These are phyloP conservation scores for Gambusia yucatana DNA, from an alignment of 2,797 vertebrate genomes.

Conservation along the genomic window DNA sequence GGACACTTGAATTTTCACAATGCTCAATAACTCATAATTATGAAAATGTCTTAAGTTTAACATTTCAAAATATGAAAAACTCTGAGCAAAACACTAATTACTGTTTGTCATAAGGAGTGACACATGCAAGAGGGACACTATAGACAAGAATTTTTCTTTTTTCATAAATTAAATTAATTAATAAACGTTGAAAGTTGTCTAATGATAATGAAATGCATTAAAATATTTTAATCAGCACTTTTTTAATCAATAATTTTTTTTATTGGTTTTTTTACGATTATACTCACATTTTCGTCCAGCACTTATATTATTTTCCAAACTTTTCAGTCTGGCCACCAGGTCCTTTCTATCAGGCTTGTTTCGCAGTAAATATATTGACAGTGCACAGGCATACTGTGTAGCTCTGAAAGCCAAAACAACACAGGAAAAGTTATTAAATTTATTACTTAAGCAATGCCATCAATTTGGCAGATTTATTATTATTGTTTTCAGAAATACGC, in stretches of 20 bases:
- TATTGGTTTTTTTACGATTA: neutral
- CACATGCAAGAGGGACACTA: neutral
- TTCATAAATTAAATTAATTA: too few species aligned
- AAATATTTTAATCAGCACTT: neutral
- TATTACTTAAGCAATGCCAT: neutral
- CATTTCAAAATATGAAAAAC: neutral
- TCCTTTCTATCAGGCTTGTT: constrained; percentile 80
- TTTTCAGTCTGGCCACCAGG: constrained; percentile 85
- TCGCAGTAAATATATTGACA: constrained; percentile 88
- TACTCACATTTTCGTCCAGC: constrained; percentile 94
- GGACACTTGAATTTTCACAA: neutral
- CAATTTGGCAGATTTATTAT: neutral
- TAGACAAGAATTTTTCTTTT: too few species aligned
- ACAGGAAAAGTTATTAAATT: neutral
- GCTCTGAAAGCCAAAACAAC: constrained; percentile 83
- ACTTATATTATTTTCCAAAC: constrained; percentile 90
- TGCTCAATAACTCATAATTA: neutral
- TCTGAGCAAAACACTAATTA: neutral
- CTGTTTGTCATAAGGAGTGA: neutral
- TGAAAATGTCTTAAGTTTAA: neutral
- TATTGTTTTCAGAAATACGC: neutral
- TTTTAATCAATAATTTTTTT: neutral
- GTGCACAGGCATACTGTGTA: constrained; percentile 90
- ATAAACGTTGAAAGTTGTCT: too few species aligned
- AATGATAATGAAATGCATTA: neutral